phyloP scores from a whole-genome alignment of 2,888 invertebrate genomes.

The Andrena hattorfiana region DNA sequence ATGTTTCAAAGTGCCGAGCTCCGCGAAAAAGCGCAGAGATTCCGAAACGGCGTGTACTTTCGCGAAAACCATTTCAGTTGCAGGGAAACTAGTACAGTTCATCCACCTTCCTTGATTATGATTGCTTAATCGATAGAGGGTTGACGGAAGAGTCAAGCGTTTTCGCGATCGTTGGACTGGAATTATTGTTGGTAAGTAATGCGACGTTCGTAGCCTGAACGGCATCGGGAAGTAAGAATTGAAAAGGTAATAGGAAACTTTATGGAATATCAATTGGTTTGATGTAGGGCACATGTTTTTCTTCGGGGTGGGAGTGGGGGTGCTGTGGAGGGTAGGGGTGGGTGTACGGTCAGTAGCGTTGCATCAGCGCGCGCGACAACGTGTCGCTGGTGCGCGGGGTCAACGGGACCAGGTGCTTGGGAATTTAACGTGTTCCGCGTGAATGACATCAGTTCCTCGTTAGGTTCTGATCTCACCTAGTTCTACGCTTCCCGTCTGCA shows the following conservation, averaged over 20 bases:
- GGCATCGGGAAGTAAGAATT: neutral
- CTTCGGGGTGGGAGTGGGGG: too few relatives aligned
- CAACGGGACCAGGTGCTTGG: slow-evolving; percentile 9
- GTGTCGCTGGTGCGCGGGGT: neutral
- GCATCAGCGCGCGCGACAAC: neutral
- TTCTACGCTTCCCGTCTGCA: neutral
- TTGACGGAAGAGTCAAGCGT: neutral
- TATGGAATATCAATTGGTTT: neutral
- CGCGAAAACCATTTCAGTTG: slow-evolving; percentile 17
- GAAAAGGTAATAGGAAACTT: neutral
- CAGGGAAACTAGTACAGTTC: slow-evolving; percentile 8
- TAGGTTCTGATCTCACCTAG: slow-evolving; percentile 57
- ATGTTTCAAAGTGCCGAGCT: slow-evolving; percentile 7
- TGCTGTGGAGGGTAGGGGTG: neutral
- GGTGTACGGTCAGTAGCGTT: neutral
- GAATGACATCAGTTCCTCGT: slow-evolving; percentile 51
- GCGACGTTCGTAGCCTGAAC: neutral
- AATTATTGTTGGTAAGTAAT: neutral
- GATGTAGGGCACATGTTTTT: neutral
- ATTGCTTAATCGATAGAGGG: slow-evolving; percentile 48
- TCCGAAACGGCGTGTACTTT: slow-evolving; percentile 6
- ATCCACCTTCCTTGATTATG: slow-evolving; percentile 24
- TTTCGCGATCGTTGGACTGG: neutral
- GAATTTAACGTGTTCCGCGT: neutral
- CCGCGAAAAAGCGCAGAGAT: slow-evolving; percentile 22